Evolutionary conservation across 2,113 vertebrate species (phyloP).

Genomic region (Uria lomvia): DNA sequence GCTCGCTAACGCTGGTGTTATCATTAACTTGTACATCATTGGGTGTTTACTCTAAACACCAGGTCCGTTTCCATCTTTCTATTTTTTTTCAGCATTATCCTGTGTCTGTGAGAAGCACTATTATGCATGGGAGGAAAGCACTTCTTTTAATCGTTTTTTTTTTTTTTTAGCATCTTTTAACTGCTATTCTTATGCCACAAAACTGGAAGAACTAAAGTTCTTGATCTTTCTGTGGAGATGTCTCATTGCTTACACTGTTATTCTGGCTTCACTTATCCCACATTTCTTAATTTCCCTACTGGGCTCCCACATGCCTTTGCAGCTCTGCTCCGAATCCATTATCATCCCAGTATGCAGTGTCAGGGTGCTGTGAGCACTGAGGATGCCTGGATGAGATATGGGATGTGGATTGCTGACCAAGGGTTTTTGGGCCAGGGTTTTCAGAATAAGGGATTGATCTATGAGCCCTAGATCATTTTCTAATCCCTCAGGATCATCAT

Average conservation of each 20-base stretch:
- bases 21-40: not conserved
- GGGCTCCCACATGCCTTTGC: not conserved
- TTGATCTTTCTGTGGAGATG: not conserved
- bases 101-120: no score
- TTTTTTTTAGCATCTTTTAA: not conserved
- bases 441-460: not conserved
- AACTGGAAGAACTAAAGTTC: not conserved
- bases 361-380: not conserved
- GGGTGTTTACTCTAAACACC: not conserved
- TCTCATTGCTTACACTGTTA: not conserved
- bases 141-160: no score
- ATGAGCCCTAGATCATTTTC: not conserved
- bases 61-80: no score
- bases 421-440: not conserved
- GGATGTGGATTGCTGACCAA: not conserved
- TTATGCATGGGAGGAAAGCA: no score
- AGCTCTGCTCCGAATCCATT: not conserved
- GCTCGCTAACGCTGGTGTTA: not conserved
- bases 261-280: not conserved
- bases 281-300: not conserved
- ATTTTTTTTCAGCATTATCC: no score
- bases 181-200: not conserved
- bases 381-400: not conserved
- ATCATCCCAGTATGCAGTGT: not conserved
- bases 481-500: not conserved